Conservation (phyloP, 2,888 invertebrate genomes). For the Baronia brevicornis region DNA sequence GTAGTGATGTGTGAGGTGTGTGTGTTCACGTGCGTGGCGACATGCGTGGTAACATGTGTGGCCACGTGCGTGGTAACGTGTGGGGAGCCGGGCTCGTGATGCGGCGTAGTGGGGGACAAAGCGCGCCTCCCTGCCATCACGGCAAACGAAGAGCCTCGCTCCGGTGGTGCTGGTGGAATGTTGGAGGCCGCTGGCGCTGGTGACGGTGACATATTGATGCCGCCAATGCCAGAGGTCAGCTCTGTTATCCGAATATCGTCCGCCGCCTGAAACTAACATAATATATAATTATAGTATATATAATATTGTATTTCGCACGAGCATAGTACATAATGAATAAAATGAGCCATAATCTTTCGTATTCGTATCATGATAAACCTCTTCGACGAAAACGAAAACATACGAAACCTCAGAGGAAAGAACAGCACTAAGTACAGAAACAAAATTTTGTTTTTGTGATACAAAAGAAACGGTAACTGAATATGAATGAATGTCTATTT, state of each 20-base stretch:
- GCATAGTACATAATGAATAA: no score
- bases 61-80: conserved; percentile 52
- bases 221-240: conserved; percentile 26
- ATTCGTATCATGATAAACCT: no score
- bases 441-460: no score
- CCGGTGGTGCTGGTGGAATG: conserved; percentile 84
- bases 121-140: conserved; percentile 80
- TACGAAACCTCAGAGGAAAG: no score
- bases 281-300: no score
- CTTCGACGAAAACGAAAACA: no score
- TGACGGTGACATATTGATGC: conserved; percentile 15
- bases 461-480: no score
- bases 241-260: conserved; percentile 36
- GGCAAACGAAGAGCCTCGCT: conserved; percentile 91
- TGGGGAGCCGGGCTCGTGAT: conserved; percentile 20
- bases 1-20: conserved; percentile 26
- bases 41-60: conserved; percentile 26
- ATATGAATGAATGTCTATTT: no score
- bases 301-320: no score
- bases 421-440: no score
- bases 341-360: no score
- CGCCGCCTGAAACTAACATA: conserved; percentile 9
- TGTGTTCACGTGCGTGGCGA: conserved; percentile 75
- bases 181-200: conserved; percentile 11
- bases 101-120: conserved; percentile 37